Base-by-base conservation (phyloP, 2,888 invertebrate species). In the Mythimna loreyi region DNA sequence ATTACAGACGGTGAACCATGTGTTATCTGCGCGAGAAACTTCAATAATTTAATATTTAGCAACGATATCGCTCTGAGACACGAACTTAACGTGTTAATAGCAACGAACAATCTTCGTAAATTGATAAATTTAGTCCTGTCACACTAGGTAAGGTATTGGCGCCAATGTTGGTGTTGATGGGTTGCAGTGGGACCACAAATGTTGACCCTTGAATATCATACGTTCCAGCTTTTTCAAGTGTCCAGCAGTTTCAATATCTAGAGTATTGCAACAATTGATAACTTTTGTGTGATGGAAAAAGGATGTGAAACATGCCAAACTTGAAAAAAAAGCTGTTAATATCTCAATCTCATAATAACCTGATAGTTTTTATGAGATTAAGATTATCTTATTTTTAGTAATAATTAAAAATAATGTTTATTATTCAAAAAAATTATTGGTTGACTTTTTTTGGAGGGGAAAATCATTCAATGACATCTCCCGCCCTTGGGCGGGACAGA, bases 111-210 rank as follows among this genome's bases (percentile, higher is more conserved):
- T 92, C 92, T 92, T 92, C 88, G 87, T 90, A 93, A 94, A 93
- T 93, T 94, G 92, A 94, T 94, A 93, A 93, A 93, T 93, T 93
- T 90, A 87, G 86, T 80, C 89, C 90, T 92, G 90, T 91, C 92
- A 90, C 86, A 90, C 88, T 87, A 79, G 64, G 47, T 59, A n/a
- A 23, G 47, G 19, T 45, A 58, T 67, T 70, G 66, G 62, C 2
- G 33, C 79, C 74, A 78, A 75, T 36, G 53, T 78, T 79, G 60
- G 72, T 23, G 25, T 8, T 43, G 58, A 59, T 59, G 52, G 33
- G 45, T 28, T 23, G 47, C 5, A 2, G 45, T 59, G 16, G 9
- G 30, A 36, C 40, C 45, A 33, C 5, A 45, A 49, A 21, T 2
- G 8, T 11, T 52, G 25, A n/a, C 7, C 33, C 4, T 11, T 21